Evolutionary conservation across 2,888 invertebrate species (phyloP), one percentile per base, ranked within the genome.

Genomic region (Drosophila ustulata): DNA sequence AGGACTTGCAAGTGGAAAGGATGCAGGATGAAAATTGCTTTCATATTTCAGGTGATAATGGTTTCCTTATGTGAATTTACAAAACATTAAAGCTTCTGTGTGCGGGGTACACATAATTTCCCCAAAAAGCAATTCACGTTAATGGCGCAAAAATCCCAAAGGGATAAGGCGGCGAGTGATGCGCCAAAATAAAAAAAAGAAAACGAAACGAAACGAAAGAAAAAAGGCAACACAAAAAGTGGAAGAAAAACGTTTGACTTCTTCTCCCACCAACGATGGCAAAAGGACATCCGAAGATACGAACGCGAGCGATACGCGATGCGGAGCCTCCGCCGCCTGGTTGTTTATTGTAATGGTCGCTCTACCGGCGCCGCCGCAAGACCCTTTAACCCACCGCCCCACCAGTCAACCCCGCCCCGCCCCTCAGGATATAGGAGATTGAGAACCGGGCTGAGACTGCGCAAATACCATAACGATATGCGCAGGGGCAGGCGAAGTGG

Each of bases 1-100:
- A 34, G 23, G 25, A 52, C 37, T 67, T 65, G 58, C 53, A 64
- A 70, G 62, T 52, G 41, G 58, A 86, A 76, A 80, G 82, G 73
- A 81, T 88, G 89, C 82, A 73, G 67, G 78, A 18, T 18, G 18
- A 78, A 89, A 90, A 90, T 90, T 89, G 89, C 88, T 87, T 84
- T 80, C 88, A 91, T 90, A 91, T 89, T 89, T 91, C 91, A 91
- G 91, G 88, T 90, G 90, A 79, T 90, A 91, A 91, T 89, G 90
- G 87, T 84, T 91, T 91, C 90, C 90, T 90, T 88, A 90, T 90
- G 90, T 90, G 91, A 91, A 90, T 89, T 90, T 90, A 89, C 89
- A 89, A 90, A 90, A 86, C 89, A 90, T 88, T 89, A 89, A 89
- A 86, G 81, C 82, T 86, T 67, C 80, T 75, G 72, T 78, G 77